Evolutionary conservation across 2,113 vertebrate genomes (phyloP).

Genomic region (Redunca redunca): DNA sequence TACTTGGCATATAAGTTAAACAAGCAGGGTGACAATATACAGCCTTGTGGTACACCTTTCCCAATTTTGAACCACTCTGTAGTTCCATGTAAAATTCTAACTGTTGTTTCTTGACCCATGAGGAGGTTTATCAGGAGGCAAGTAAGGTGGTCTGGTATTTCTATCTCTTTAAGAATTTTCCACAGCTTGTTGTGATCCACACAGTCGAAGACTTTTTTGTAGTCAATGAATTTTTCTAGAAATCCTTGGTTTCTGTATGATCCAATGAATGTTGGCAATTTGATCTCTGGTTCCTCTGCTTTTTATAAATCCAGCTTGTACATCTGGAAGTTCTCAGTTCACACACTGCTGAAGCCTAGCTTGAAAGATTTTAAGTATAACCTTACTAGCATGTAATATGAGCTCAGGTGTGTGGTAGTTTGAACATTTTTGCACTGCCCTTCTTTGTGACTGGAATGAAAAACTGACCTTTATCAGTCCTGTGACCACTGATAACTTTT

Average conservation of each 20-base stretch:
- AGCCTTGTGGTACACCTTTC: background rate
- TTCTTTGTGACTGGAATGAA: background rate
- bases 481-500: background rate
- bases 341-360: background rate
- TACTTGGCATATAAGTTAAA: background rate
- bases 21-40: background rate
- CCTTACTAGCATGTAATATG: background rate
- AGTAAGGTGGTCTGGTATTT: background rate
- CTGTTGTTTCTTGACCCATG: background rate
- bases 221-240: background rate
- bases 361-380: background rate
- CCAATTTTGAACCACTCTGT: background rate
- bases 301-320: background rate
- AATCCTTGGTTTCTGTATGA: background rate
- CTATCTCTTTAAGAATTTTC: background rate
- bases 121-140: background rate
- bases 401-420: background rate
- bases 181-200: background rate
- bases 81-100: background rate
- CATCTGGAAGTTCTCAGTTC: background rate
- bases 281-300: background rate
- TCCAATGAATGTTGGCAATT: background rate
- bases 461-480: background rate
- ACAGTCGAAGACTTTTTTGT: background rate
- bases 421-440: background rate